Conservation (phyloP, 1,140 invertebrate species). For the Cryptotermes secundus region DNA sequence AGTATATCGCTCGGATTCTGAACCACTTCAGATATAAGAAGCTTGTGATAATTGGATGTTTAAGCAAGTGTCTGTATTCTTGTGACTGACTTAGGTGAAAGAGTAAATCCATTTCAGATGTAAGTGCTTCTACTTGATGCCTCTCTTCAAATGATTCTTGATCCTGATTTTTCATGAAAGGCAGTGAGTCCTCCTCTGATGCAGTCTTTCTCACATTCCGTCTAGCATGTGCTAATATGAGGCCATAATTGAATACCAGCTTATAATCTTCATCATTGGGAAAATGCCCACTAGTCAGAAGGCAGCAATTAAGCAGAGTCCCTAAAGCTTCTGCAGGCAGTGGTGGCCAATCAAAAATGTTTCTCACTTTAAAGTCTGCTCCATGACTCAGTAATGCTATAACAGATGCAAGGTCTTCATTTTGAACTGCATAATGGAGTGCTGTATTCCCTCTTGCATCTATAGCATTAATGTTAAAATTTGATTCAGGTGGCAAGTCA, state of each 20-base stretch:
- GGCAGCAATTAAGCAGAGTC: constrained; percentile 67
- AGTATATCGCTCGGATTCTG: constrained; percentile 69
- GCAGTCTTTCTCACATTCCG: not conserved
- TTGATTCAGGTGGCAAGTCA: constrained; percentile 43
- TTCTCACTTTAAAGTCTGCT: constrained; percentile 68
- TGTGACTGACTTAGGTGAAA: constrained; percentile 63
- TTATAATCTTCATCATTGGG: constrained; percentile 63
- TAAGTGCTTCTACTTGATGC: not conserved
- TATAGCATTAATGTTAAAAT: constrained; percentile 61
- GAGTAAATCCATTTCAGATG: constrained; percentile 60
- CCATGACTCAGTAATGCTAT: constrained; percentile 62
- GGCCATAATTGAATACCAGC: constrained; percentile 71
- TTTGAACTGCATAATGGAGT: constrained; percentile 77
- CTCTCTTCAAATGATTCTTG: not conserved
- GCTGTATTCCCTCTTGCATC: constrained; percentile 75
- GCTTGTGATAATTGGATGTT: constrained; percentile 75
- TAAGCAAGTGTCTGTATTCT: constrained; percentile 65
- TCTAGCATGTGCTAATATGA: constrained; percentile 57
- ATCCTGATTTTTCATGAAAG: not conserved
- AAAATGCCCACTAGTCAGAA: constrained; percentile 59
- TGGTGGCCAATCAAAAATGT: constrained; percentile 64
- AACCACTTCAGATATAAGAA: constrained; percentile 81
- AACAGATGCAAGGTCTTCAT: constrained; percentile 59
- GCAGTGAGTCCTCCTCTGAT: not conserved
- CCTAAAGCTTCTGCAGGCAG: constrained; percentile 66